Conservation (phyloP, 2,888 invertebrate genomes). For the Leucophenga montana region DNA sequence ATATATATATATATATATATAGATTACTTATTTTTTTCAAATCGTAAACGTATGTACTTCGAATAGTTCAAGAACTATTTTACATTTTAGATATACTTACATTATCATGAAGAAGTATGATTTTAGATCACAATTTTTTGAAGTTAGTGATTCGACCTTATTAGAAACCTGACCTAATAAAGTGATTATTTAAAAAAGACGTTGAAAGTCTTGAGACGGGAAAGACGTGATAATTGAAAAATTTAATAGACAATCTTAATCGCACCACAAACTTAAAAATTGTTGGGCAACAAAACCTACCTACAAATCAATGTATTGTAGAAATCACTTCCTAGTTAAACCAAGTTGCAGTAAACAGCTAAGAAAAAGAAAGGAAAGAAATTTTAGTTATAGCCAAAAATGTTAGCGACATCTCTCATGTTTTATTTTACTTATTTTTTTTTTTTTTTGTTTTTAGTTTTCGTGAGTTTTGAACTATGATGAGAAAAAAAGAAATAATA, state of each 20-base stretch:
- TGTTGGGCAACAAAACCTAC: constrained; percentile 7
- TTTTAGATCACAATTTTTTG: too few species aligned
- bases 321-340: constrained; percentile 58
- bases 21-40: too few species aligned
- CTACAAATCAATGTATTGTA: constrained; percentile 15
- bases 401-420: constrained; percentile 62
- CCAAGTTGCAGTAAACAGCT: constrained; percentile 32
- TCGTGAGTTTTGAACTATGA: constrained; percentile 51
- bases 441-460: constrained; percentile 34
- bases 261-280: not conserved
- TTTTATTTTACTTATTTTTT: constrained; percentile 35
- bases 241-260: not conserved
- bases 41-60: too few species aligned
- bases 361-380: too few species aligned
- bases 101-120: too few species aligned
- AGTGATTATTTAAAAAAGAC: too few species aligned
- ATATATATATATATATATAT: too few species aligned
- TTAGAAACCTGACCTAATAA: too few species aligned
- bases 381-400: constrained; percentile 53
- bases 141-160: too few species aligned
- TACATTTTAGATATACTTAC: too few species aligned
- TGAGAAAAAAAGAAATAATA: constrained; percentile 46
- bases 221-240: too few species aligned
- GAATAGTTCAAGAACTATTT: too few species aligned
- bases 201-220: constrained; percentile 35